Evolutionary conservation across 2,113 vertebrate genomes (phyloP).

Genomic region (Petrocephalus zakoni): DNA sequence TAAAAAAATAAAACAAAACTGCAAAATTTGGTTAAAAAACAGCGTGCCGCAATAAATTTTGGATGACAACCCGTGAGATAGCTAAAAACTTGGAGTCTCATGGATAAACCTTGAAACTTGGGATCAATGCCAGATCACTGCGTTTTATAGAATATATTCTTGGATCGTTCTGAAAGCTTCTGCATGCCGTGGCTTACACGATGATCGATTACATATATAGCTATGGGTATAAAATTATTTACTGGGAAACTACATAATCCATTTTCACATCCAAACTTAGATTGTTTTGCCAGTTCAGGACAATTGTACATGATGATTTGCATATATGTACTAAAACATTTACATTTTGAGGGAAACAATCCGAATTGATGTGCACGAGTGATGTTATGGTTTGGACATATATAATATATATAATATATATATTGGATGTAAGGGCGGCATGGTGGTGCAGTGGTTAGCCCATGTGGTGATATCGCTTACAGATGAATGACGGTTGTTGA

Average conservation of each 20-base stretch:
- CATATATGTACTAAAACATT: neutral
- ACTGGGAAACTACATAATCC: neutral
- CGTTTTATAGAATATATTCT: neutral
- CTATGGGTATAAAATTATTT: neutral
- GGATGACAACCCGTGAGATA: neutral
- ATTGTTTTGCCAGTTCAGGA: neutral
- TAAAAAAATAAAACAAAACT: neutral
- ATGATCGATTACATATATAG: neutral
- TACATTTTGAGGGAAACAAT: neutral
- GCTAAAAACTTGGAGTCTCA: neutral
- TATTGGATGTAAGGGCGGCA: too few relatives aligned
- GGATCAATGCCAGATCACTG: neutral
- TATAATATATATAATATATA: too few relatives aligned
- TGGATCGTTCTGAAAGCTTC: neutral
- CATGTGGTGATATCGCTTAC: too few relatives aligned
- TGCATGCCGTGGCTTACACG: neutral
- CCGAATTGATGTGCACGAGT: neutral
- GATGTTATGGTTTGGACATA: neutral
- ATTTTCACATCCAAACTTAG: neutral
- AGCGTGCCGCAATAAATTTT: neutral
- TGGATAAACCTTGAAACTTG: neutral
- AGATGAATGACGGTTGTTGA: too few relatives aligned
- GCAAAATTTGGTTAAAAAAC: neutral
- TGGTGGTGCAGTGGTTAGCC: too few relatives aligned
- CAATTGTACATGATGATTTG: neutral